These are phyloP conservation scores for Chironex yamaguchii DNA, from an alignment of 30 jellyfish, hydroid and myxozoan genomes.

Conservation along the genomic window DNA sequence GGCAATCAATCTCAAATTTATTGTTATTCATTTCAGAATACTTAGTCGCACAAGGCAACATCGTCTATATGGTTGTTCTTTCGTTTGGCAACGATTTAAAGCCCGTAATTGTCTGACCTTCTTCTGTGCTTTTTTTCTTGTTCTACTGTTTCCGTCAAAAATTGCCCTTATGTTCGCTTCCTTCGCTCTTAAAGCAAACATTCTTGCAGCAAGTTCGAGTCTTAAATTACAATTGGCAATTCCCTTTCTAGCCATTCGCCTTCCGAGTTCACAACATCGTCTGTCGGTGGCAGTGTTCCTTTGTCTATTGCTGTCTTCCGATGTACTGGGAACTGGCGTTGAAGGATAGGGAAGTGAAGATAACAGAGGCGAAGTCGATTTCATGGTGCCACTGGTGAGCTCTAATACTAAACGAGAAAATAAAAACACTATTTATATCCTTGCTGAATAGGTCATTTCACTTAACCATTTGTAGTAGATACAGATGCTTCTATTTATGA, in stretches of 20 bases:
- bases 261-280: neutral
- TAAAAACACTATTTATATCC: too few relatives aligned
- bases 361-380: too few relatives aligned
- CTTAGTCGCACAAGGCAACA: neutral
- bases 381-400: too few relatives aligned
- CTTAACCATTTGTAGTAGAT: too few relatives aligned
- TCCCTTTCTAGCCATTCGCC: neutral
- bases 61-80: neutral
- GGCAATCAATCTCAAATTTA: too few relatives aligned
- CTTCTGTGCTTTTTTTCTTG: neutral
- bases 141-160: neutral
- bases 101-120: neutral
- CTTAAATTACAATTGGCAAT: neutral
- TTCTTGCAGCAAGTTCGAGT: neutral
- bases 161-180: neutral
- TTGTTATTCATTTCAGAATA: neutral
- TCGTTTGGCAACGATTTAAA: neutral
- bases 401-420: too few relatives aligned
- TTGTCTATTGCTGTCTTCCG: too few relatives aligned
- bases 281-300: too few relatives aligned
- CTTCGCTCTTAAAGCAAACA: neutral
- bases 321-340: too few relatives aligned
- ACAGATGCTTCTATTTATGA: too few relatives aligned
- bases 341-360: too few relatives aligned
- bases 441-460: too few relatives aligned